Conservation (phyloP, 2,797 vertebrate genomes). For the Myotis vivesi region DNA sequence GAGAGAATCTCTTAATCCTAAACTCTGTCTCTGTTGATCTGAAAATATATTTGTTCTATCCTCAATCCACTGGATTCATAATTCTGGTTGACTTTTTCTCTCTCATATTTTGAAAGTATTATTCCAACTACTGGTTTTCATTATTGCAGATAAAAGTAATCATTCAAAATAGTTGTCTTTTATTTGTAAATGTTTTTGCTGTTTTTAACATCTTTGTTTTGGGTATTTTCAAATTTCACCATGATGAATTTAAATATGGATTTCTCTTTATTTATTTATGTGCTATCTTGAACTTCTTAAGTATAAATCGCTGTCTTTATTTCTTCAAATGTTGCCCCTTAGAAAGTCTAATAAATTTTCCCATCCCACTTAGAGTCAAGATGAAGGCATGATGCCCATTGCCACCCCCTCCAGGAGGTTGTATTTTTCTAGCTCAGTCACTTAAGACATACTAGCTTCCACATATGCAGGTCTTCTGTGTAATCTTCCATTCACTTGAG, state of each 20-base stretch:
- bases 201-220: not conserved
- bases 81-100: not conserved
- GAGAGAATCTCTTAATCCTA: not conserved
- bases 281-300: not conserved
- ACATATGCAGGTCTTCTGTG: not conserved
- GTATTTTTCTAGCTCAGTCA: not conserved
- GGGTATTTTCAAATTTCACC: not conserved
- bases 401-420: not conserved
- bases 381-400: not conserved
- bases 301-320: not conserved
- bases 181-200: not conserved
- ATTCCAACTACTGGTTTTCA: not conserved
- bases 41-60: not conserved
- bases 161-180: not conserved
- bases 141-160: not conserved
- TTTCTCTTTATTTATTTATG: not conserved
- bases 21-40: not conserved
- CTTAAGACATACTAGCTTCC: not conserved
- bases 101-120: not conserved
- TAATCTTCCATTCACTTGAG: not conserved
- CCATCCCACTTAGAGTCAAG: not conserved
- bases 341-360: not conserved
- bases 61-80: not conserved
- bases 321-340: not conserved
- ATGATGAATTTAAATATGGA: not conserved